phyloP scores from a whole-genome alignment of 2,113 vertebrate genomes.

The Noturus placidus region DNA sequence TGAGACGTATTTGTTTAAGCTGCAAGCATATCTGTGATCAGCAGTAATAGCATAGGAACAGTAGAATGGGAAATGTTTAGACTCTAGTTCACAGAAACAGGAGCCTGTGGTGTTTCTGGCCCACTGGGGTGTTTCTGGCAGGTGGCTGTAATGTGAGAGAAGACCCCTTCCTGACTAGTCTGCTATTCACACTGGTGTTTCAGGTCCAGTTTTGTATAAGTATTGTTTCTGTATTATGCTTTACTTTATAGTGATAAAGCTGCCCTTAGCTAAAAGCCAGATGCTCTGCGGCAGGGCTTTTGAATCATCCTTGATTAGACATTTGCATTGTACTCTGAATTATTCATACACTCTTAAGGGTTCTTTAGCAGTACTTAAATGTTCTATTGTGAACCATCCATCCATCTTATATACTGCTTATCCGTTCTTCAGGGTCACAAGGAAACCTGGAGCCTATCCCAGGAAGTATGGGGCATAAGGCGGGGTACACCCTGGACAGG shows the following conservation, averaged over 20 bases:
- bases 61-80: slow-evolving; percentile 15
- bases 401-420: no score
- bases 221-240: not conserved
- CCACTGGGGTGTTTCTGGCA: slow-evolving; percentile 14
- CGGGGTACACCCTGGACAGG: no score
- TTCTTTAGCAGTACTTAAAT: not conserved
- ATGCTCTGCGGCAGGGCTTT: slow-evolving; percentile 9
- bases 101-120: slow-evolving; percentile 27
- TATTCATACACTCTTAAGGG: not conserved
- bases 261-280: slow-evolving; percentile 18
- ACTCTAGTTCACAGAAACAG: slow-evolving; percentile 23
- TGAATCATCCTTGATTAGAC: not conserved
- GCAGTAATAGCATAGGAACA: not conserved
- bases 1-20: slow-evolving; percentile 15
- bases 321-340: not conserved
- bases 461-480: no score
- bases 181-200: slow-evolving; percentile 22
- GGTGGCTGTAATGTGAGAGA: slow-evolving; percentile 33
- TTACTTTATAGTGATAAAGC: slow-evolving; percentile 8
- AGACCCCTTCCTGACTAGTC: slow-evolving; percentile 22
- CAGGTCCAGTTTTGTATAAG: slow-evolving; percentile 10
- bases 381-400: no score
- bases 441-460: no score
- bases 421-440: no score
- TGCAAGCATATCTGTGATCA: slow-evolving; percentile 18